These are phyloP conservation scores for Sylvia atricapilla DNA, from an alignment of 2,113 vertebrate species.

Conservation along the genomic window DNA sequence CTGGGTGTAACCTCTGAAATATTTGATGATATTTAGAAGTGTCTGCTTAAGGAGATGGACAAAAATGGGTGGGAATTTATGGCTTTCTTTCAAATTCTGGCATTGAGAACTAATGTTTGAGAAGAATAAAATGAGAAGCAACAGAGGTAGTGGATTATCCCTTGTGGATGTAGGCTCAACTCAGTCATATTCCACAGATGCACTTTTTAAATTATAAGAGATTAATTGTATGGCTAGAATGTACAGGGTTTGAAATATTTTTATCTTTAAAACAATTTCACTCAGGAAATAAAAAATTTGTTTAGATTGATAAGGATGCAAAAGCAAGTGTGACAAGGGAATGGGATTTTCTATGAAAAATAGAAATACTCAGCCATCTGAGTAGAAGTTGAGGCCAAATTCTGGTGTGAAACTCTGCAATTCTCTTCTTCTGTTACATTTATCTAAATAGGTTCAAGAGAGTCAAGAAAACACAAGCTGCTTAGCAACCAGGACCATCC, in stretches of 20 bases:
- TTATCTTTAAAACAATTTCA: background rate
- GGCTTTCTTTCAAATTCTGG: background rate
- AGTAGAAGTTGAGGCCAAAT: background rate
- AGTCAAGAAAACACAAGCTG: background rate
- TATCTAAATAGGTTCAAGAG: background rate
- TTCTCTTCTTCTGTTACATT: background rate
- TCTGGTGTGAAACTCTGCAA: background rate
- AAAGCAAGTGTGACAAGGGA: background rate
- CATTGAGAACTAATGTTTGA: background rate
- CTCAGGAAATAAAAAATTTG: background rate
- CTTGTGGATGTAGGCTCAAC: background rate
- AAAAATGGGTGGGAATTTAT: background rate
- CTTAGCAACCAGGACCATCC: background rate
- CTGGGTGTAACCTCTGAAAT: background rate
- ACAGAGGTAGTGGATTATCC: background rate
- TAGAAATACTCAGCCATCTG: background rate
- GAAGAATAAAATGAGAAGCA: background rate
- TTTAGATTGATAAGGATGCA: background rate
- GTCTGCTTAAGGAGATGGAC: background rate
- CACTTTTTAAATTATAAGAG: background rate
- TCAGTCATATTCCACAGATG: background rate
- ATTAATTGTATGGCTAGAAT: background rate
- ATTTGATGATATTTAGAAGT: background rate
- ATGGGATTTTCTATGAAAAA: background rate
- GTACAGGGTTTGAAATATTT: background rate